A percentile compares a stretch with the other conserved stretches of the same genome.
These are phyloP conservation scores for Deilephila porcellus DNA, from an alignment of 2,888 invertebrate species.

Conservation along the genomic window DNA sequence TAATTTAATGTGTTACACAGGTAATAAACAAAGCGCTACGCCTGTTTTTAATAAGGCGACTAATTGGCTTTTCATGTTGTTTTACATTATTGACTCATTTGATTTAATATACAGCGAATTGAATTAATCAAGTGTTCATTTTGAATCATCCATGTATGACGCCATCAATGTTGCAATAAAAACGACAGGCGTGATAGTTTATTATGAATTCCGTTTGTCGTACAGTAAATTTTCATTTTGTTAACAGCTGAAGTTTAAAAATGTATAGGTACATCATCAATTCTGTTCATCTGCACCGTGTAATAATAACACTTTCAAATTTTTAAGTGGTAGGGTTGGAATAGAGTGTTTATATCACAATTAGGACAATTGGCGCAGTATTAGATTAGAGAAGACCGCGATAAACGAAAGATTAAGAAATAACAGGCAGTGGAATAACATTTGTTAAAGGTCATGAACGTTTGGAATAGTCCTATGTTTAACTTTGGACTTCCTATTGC, in stretches of 20 bases:
- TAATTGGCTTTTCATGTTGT: not conserved
- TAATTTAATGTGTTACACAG: not conserved
- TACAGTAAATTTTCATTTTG: not conserved
- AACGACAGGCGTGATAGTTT: not conserved
- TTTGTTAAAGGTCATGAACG: too few relatives aligned
- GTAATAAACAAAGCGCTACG: not conserved
- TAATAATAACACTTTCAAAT: too few relatives aligned
- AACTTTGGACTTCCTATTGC: too few relatives aligned
- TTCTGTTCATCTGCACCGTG: not conserved
- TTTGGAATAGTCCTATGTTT: too few relatives aligned
- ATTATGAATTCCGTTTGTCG: not conserved
- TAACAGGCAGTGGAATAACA: too few relatives aligned
- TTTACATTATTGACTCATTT: not conserved
- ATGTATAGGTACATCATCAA: not conserved
- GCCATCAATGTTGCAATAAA: not conserved
- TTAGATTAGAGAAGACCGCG: too few relatives aligned
- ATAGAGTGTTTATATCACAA: too few relatives aligned
- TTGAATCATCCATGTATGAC: not conserved
- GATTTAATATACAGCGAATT: not conserved
- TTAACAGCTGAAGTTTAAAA: not conserved
- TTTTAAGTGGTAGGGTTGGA: too few relatives aligned
- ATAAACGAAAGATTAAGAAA: too few relatives aligned
- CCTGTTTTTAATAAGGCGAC: not conserved
- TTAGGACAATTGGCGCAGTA: too few relatives aligned
- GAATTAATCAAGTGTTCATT: slow-evolving; percentile 10